Percentiles rank a stretch among this genome's conserved stretches.
Evolutionary conservation across 1,140 invertebrate species (phyloP).

Genomic region (Drosophila watanabei): DNA sequence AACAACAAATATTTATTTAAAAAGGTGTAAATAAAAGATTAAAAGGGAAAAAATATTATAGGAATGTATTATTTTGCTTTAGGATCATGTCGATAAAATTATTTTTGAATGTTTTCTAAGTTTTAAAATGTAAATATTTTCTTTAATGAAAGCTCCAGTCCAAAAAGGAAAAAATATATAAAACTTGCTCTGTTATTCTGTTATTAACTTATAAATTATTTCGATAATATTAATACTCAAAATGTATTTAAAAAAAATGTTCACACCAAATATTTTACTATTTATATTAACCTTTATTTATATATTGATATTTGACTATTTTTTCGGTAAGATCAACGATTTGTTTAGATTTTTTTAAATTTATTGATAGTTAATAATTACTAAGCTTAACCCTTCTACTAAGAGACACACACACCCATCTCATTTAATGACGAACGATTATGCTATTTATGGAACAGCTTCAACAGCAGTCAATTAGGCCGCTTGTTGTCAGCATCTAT

Average conservation of each 20-base stretch:
- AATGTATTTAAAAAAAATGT: not conserved
- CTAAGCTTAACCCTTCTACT: not conserved
- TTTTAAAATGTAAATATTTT: not conserved
- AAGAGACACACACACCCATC: not conserved
- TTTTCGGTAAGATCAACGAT: not conserved
- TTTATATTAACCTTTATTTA: not conserved
- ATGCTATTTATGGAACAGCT: constrained; percentile 38
- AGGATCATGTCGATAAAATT: not conserved
- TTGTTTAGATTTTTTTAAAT: too few species aligned
- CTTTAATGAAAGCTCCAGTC: too few species aligned
- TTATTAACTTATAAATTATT: too few species aligned
- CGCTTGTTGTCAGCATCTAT: constrained; percentile 35
- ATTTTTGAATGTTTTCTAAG: not conserved
- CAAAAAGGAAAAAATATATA: too few species aligned
- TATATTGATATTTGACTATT: too few species aligned
- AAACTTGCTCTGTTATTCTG: too few species aligned
- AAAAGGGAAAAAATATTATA: not conserved
- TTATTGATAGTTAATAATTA: not conserved
- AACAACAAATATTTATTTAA: constrained; percentile 1
- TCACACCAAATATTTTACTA: too few species aligned
- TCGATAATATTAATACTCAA: not conserved
- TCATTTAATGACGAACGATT: constrained; percentile 14
- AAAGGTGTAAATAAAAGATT: too few species aligned
- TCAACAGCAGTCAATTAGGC: constrained; percentile 44
- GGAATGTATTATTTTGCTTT: not conserved